These are phyloP conservation scores for Regulus satrapa DNA, from an alignment of 2,113 vertebrate species.

Conservation along the genomic window DNA sequence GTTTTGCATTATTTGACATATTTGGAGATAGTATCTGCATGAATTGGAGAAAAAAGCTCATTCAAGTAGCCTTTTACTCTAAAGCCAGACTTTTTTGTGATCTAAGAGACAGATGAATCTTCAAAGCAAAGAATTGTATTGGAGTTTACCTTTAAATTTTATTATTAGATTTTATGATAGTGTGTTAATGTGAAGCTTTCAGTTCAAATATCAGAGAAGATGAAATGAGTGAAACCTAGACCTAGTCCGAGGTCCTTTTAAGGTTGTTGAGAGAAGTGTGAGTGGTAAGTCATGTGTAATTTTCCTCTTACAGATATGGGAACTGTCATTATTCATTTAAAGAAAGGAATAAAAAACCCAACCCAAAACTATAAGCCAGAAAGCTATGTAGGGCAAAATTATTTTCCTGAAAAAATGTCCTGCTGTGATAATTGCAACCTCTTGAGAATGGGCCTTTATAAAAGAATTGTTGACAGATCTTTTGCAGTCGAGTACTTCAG, in stretches of 20 bases:
- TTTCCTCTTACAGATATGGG: background rate
- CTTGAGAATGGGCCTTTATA: slow-evolving; percentile 20
- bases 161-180: background rate
- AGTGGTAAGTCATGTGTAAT: background rate
- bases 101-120: background rate
- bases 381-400: background rate
- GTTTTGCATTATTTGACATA: background rate
- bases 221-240: background rate
- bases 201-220: background rate
- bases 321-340: slow-evolving; percentile 24
- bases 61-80: background rate
- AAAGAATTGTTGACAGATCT: slow-evolving; percentile 47
- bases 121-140: background rate
- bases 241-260: background rate
- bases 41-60: background rate
- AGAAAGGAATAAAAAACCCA: background rate
- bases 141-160: background rate
- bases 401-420: slow-evolving; percentile 23
- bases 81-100: background rate
- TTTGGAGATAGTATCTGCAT: background rate
- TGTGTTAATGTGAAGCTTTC: background rate
- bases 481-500: background rate
- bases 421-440: slow-evolving; percentile 38
- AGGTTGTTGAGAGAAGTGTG: background rate
- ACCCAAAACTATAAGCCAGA: background rate